phyloP scores from a whole-genome alignment of 2,888 invertebrate species.

The Caenorhabditis afra region DNA sequence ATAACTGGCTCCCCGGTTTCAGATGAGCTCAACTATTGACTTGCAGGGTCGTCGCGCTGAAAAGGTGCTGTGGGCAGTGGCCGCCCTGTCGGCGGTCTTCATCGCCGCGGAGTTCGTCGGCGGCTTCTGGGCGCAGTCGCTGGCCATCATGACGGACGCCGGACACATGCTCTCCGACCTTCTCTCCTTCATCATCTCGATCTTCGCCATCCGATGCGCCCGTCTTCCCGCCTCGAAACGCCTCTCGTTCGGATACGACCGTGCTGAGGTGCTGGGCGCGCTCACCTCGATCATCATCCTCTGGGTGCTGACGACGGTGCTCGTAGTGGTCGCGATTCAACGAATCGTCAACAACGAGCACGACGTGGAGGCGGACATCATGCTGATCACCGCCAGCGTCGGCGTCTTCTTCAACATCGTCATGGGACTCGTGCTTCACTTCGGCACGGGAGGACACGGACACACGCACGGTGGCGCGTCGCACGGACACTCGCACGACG shows the following conservation, averaged over 20 bases:
- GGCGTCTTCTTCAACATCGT: constrained; percentile 92
- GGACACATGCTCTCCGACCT: constrained; percentile 97
- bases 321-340: constrained; percentile 94
- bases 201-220: constrained; percentile 92
- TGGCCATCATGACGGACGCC: constrained; percentile 90
- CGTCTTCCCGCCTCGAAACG: constrained; percentile 86
- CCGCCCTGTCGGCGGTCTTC: constrained; percentile 70
- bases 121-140: constrained; percentile 85
- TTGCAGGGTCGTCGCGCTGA: constrained; percentile 73
- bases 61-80: constrained; percentile 71
- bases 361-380: constrained; percentile 87
- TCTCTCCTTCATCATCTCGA: constrained; percentile 96
- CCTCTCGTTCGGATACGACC: constrained; percentile 93
- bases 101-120: constrained; percentile 71
- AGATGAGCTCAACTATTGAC: neutral
- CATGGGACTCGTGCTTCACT: constrained; percentile 72
- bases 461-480: constrained; percentile 69
- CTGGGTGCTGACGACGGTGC: constrained; percentile 96
- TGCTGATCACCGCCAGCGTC: constrained; percentile 91
- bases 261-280: constrained; percentile 84
- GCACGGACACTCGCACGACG: constrained; percentile 60
- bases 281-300: constrained; percentile 90
- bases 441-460: constrained; percentile 71
- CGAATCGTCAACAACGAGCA: constrained; percentile 87
- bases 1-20: too few species aligned